phyloP scores from a whole-genome alignment of 1,140 invertebrate genomes.

The Phymorhynchus buccinoides region DNA sequence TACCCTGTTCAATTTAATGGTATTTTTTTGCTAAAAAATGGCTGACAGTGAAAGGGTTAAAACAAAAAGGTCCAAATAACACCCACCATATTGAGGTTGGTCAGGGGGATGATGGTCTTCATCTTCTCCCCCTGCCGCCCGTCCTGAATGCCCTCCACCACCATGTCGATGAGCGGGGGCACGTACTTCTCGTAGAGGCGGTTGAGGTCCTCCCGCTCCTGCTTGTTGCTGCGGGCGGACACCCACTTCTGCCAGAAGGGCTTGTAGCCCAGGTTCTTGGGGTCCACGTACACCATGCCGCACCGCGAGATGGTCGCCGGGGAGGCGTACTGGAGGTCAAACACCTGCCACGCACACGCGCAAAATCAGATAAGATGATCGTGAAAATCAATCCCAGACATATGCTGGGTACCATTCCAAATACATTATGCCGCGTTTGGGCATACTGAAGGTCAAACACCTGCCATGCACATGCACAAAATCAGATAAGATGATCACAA shows the following conservation, averaged over 20 bases:
- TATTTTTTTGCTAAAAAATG: no score
- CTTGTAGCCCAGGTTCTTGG: conserved; percentile 88
- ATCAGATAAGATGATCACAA: no score
- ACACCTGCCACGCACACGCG: conserved; percentile 78
- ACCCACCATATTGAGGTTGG: conserved; percentile 89
- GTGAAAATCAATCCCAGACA: no score
- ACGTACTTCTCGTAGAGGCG: conserved; percentile 84
- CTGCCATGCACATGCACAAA: conserved; percentile 72
- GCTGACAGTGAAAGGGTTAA: no score
- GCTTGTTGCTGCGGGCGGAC: conserved; percentile 66
- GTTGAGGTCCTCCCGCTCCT: conserved; percentile 74
- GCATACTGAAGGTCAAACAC: conserved; percentile 86
- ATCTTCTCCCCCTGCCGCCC: conserved; percentile 81
- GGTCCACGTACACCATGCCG: conserved; percentile 79
- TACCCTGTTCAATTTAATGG: no score
- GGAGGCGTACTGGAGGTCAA: conserved; percentile 83
- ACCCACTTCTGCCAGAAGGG: conserved; percentile 88
- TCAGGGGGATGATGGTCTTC: conserved; percentile 86
- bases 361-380: no score
- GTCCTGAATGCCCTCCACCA: conserved; percentile 82
- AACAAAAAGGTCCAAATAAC: no score
- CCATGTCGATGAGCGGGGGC: conserved; percentile 80
- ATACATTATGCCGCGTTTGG: conserved; percentile 74
- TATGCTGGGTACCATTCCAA: no score
- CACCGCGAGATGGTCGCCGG: conserved; percentile 74